Base-by-base conservation (phyloP, 2,888 invertebrate genomes). In the Ectropis crepuscularia region DNA sequence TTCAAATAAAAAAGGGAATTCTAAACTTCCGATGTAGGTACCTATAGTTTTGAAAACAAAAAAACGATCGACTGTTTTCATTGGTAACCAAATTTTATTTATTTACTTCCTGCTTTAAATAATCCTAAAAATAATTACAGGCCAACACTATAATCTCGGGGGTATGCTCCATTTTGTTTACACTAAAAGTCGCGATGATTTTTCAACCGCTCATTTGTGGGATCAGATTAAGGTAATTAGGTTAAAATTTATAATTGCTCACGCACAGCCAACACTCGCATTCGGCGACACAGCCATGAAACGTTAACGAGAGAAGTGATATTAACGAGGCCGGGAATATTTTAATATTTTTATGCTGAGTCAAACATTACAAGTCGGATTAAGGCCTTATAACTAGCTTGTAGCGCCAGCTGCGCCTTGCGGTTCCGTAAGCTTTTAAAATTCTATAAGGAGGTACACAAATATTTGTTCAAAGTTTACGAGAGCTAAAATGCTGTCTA, bases 281-380 rank as follows among this genome's bases (percentile, higher is more conserved):
- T 80, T 80, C 78, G 76, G 77, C 65, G 75, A 77, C 76, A 71
- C 75, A 72, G 78, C 81, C 79, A 80, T 82, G 79, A 79, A 81
- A 79, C 76, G 74, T 78, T 81, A 85, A 85, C 80, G 82, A 80
- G 78, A 66, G 73, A 76, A 76, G 79, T 82, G 78, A 80, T 74
- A 75, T 81, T 81, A 76, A 79, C 71, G 76, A 79, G 79, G 76
- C 70, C 78, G 73, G 74, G 69, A 74, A 76, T 11, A 55, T 65
- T 65, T 55, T 11, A 41, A 49, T 58, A 45, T 49, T 43, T 61
- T 55, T 38, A 16, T 57, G n/a, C 16, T 38, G 45, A 10, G 42
- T 53, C 43, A 28, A 57, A 48, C 43, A 12, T 11, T 9, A 41
- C 41, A 41, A 9, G 7, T 10, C 41, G 41, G 41, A 41, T 41